Evolutionary conservation across 1,140 invertebrate species (phyloP), one percentile per base, ranked within the genome.

Genomic region (Chionoecetes opilio): DNA sequence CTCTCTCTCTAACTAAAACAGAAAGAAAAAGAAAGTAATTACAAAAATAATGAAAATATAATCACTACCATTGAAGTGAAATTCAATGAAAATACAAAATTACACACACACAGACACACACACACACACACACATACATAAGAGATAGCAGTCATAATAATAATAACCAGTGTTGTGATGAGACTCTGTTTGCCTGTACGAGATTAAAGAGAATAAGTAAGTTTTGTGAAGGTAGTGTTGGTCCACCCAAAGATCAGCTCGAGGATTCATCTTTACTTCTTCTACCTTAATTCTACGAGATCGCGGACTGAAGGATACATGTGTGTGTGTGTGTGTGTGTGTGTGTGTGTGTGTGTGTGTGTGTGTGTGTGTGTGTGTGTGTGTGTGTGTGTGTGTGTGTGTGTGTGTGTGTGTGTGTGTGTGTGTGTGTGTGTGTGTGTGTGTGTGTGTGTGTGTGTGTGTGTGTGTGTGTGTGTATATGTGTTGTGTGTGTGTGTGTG

Each of bases 351-450:
- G 84, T 86, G 84, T 86, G 84, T 86, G 84, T 86, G 84, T 86
- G 84, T 86, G 84, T 86, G 84, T 86, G 84, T 86, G 84, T 86
- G 84, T 86, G 84, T 86, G 84, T 86, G 84, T 86, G 82, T 84
- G 86, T 37, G 86, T 87, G 31, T 35, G 86, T 87, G 86, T 88
- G 86, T 88, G 86, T 88, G 86, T 88, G 86, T 38, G 86, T 38
- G 86, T 38, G 86, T 38, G 86, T 38, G 85, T 87, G 85, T 87
- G 85, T 87, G 85, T 87, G 85, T 87, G 85, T 87, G 85, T 87
- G 85, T 87, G 85, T 87, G 85, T 87, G 85, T 87, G 85, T 87
- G 85, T 87, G 85, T 87, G 85, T 87, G 85, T 87, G 85, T 87
- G 32, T 21, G 17, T 87, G 63, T 86, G 84, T 86, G 84, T 86